Evolutionary conservation across 2,113 vertebrate species (phyloP).

Genomic region (Ailurus styani): DNA sequence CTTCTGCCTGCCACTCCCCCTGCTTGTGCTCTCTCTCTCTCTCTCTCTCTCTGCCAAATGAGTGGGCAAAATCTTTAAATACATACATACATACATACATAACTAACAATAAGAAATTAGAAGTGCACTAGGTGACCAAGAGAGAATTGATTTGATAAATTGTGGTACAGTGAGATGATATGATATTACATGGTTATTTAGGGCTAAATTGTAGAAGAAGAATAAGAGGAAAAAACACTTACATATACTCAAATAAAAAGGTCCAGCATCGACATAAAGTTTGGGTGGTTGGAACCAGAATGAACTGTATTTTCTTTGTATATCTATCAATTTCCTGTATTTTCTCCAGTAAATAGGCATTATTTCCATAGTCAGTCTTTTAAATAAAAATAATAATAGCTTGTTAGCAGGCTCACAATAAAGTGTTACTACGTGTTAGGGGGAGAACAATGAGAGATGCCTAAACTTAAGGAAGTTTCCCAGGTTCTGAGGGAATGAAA

Average conservation of each 20-base stretch:
- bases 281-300: not conserved
- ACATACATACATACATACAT: no score
- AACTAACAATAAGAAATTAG: not conserved
- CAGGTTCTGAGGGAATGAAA: not conserved
- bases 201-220: not conserved
- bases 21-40: no score
- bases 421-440: not conserved
- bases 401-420: not conserved
- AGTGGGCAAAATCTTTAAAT: no score
- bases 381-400: not conserved
- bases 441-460: not conserved
- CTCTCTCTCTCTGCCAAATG: no score
- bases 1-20: no score
- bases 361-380: not conserved
- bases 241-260: not conserved
- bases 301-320: not conserved
- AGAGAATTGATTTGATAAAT: not conserved
- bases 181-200: not conserved
- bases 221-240: constrained; percentile 26
- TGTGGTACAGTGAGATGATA: not conserved
- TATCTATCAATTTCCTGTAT: not conserved
- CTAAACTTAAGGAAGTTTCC: not conserved
- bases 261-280: not conserved
- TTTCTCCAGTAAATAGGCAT: not conserved
- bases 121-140: not conserved